A percentile compares a stretch with the other conserved stretches of the same genome.
phyloP scores from a whole-genome alignment of 2,113 vertebrate species.

The Bambusicola thoracicus region DNA sequence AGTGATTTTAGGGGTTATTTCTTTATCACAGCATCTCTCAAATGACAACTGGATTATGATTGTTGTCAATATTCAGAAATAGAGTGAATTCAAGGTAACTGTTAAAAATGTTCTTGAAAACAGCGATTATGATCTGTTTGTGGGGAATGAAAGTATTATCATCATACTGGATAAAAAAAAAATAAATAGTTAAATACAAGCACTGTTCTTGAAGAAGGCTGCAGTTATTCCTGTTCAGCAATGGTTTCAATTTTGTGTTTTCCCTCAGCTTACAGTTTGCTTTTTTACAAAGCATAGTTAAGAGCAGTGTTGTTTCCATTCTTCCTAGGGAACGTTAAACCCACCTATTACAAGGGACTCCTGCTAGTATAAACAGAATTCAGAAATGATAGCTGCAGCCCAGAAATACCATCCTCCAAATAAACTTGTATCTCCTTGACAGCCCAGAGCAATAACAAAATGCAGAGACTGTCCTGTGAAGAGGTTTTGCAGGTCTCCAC shows the following conservation, averaged over 20 bases:
- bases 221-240: background rate
- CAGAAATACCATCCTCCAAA: background rate
- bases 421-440: background rate
- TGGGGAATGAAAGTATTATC: background rate
- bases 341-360: conserved; percentile 27
- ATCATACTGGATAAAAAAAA: too few relatives aligned
- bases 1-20: conserved; percentile 11
- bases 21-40: conserved; percentile 55
- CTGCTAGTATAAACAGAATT: conserved; percentile 27
- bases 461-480: background rate
- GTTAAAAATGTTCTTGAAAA: conserved; percentile 23
- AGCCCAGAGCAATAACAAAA: background rate
- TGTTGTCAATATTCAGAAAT: conserved; percentile 40
- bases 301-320: background rate
- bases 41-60: conserved; percentile 31
- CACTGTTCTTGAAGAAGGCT: background rate
- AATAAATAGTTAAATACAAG: conserved; percentile 27
- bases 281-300: conserved; percentile 47
- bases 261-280: conserved; percentile 27
- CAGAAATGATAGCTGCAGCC: background rate
- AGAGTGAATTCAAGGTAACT: background rate
- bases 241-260: conserved; percentile 31
- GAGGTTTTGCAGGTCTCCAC: background rate
- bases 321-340: conserved; percentile 14
- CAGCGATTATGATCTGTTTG: background rate